These are phyloP conservation scores for Phrixothrix hirtus DNA, from an alignment of 2,888 invertebrate species.

Conservation along the genomic window DNA sequence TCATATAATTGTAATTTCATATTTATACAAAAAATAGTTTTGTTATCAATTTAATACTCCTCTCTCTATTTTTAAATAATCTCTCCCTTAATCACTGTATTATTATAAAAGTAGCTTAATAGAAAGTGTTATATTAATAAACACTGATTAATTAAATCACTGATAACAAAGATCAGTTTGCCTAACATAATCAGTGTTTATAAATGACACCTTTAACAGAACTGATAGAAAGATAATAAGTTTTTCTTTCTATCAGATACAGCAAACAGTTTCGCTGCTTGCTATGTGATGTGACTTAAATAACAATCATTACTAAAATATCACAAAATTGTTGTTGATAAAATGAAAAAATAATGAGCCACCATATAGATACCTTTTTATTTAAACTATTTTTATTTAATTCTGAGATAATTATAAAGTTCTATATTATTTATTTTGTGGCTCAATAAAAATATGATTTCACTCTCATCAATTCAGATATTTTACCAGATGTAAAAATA, in stretches of 20 bases:
- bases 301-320: constrained; percentile 63
- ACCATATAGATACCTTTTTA: constrained; percentile 52
- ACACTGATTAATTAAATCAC: constrained; percentile 25
- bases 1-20: constrained; percentile 44
- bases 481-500: constrained; percentile 54
- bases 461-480: constrained; percentile 51
- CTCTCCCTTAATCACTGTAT: constrained; percentile 55
- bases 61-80: constrained; percentile 56
- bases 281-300: constrained; percentile 60
- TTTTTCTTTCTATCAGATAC: constrained; percentile 44
- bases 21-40: constrained; percentile 58
- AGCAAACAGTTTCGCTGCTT: constrained; percentile 51
- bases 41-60: constrained; percentile 45
- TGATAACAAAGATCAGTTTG: constrained; percentile 11
- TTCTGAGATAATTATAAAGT: constrained; percentile 26
- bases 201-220: constrained; percentile 37
- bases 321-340: constrained; percentile 62
- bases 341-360: constrained; percentile 60
- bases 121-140: constrained; percentile 19
- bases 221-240: constrained; percentile 37
- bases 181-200: constrained; percentile 25
- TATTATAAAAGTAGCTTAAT: constrained; percentile 52
- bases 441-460: constrained; percentile 39
- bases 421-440: constrained; percentile 31
- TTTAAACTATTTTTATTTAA: constrained; percentile 38